Evolutionary conservation across 1,140 invertebrate species (phyloP).

Genomic region (Drosophila ercepeae): DNA sequence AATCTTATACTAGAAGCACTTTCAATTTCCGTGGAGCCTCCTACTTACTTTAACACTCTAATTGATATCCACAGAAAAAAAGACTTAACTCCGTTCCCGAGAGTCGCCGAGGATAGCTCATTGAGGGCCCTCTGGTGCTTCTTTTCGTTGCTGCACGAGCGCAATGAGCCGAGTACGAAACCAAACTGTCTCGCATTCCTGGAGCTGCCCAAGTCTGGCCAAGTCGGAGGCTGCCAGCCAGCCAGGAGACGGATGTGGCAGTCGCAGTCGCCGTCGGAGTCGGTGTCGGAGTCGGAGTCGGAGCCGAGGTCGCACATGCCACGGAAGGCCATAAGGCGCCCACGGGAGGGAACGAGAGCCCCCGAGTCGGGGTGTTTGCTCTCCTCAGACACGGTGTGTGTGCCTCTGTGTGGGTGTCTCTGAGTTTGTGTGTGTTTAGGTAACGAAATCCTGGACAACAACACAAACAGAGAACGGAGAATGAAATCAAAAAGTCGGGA

Average conservation of each 20-base stretch:
- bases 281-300: slow-evolving; percentile 37
- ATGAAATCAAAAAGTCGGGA: slow-evolving; percentile 81
- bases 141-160: slow-evolving; percentile 65
- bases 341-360: slow-evolving; percentile 56
- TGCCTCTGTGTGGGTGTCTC: not conserved
- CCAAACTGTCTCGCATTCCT: slow-evolving; percentile 74
- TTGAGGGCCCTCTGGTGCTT: slow-evolving; percentile 16
- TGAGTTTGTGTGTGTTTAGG: slow-evolving; percentile 56
- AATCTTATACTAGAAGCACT: not conserved
- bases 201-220: slow-evolving; percentile 51
- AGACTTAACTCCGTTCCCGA: not conserved
- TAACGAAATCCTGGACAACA: slow-evolving; percentile 74
- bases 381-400: slow-evolving; percentile 4
- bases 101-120: slow-evolving; percentile 5
- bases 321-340: slow-evolving; percentile 1
- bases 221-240: slow-evolving; percentile 36
- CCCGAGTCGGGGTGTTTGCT: slow-evolving; percentile 5
- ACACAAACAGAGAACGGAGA: slow-evolving; percentile 56
- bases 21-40: not conserved
- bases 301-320: slow-evolving; percentile 29
- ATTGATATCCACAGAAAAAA: not conserved
- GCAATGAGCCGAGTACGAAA: slow-evolving; percentile 77
- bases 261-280: slow-evolving; percentile 16
- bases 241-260: slow-evolving; percentile 41
- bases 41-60: not conserved